phyloP scores from a whole-genome alignment of 2,113 vertebrate species.

The Nesoenas mayeri region DNA sequence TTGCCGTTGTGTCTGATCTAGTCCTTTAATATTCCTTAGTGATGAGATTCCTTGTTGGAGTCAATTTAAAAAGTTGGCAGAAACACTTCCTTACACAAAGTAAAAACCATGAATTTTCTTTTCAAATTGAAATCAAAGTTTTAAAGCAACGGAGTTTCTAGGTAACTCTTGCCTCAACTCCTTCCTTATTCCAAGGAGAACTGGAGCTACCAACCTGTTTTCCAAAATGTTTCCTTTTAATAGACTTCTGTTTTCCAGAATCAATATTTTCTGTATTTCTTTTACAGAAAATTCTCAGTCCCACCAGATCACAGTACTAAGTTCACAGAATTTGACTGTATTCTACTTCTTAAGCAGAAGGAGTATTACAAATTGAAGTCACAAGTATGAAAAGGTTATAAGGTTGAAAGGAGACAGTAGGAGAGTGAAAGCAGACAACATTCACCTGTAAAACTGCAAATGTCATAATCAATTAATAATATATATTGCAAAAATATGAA shows the following conservation, averaged over 20 bases:
- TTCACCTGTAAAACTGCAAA: neutral
- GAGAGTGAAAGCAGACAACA: neutral
- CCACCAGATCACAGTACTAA: neutral
- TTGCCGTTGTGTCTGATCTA: neutral
- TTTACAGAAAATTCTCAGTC: neutral
- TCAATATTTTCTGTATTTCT: neutral
- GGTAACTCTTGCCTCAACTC: neutral
- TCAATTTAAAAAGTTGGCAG: neutral
- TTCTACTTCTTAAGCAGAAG: neutral
- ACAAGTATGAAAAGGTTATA: neutral
- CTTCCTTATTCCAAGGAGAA: neutral
- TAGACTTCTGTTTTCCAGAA: neutral
- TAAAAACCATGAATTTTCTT: neutral
- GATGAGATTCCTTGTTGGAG: neutral
- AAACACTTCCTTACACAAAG: neutral
- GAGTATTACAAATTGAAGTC: neutral
- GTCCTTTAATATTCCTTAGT: neutral
- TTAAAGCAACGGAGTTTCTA: neutral
- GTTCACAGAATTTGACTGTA: neutral
- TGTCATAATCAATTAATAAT: neutral
- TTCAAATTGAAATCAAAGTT: neutral
- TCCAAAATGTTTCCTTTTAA: neutral
- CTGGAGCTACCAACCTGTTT: neutral
- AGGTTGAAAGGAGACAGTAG: neutral
- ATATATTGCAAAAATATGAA: neutral